Evolutionary conservation across 2,888 invertebrate genomes (phyloP), one percentile per base, ranked within the genome.

Genomic region (Syrista parreyssii): DNA sequence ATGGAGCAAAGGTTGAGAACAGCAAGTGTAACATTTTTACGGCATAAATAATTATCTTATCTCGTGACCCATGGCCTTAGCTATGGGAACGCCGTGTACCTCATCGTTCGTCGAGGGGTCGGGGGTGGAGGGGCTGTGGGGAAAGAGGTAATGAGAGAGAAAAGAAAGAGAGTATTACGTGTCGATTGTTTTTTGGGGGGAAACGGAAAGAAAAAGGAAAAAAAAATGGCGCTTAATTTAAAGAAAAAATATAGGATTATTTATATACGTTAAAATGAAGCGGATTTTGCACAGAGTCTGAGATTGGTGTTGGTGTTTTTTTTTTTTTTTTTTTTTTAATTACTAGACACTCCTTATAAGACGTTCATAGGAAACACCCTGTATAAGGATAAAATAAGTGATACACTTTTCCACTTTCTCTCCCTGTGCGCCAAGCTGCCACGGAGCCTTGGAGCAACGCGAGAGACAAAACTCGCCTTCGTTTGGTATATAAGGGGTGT

Each of bases 351-450:
- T 80, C 79, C 6, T 40, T 40, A 40, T 15, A 40, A 1, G 69
- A 15, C 69, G 31, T 69, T 32, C 31, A 69, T 30, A 23, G 69
- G 32, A 69, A 69, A 31, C 69, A 69, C 69, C 69, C 69, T 69
- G 69, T 69, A 69, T 69, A 69, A 30, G 69, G 69, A 69, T 69
- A 69, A 32, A 69, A 69, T 30, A 83, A 84, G 83, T 82, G 85
- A 88, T 88, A 88, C 84, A 86, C 86, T 87, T 88, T 87, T 87
- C 86, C 84, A 88, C 89, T 89, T 89, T 89, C 88, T 77, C 77
- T 87, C 88, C 84, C 40, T 40, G 40, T 83, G 68, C 81, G 88
- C 84, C 87, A 84, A 87, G 86, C 87, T 84, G 83, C 83, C 82
- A 15, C 83, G 84, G 81, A 84, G 84, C 83, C 86, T 86, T 84